Percentiles rank a stretch among this genome's conserved stretches.
phyloP scores from a whole-genome alignment of 2,797 vertebrate species.

The Sebastes minor region DNA sequence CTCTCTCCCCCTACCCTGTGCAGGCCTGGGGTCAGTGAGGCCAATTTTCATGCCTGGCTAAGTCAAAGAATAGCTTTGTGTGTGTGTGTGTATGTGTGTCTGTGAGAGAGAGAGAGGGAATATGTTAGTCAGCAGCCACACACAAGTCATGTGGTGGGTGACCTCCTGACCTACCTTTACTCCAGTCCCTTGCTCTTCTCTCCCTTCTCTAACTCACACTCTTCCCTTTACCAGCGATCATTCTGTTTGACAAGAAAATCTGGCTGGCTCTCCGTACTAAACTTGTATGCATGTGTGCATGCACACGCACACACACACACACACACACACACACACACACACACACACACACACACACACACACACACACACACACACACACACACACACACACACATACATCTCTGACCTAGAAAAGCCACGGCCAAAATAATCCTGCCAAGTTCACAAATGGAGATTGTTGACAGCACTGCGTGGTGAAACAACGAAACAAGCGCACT shows the following conservation, averaged over 20 bases:
- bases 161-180: slow-evolving; percentile 76
- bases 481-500: slow-evolving; percentile 51
- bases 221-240: slow-evolving; percentile 37
- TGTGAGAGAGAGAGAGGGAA: slow-evolving; percentile 17
- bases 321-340: slow-evolving; percentile 8
- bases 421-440: slow-evolving; percentile 63
- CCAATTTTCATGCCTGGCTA: slow-evolving; percentile 83
- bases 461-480: slow-evolving; percentile 52
- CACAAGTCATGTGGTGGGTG: slow-evolving; percentile 78
- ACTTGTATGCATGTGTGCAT: not conserved
- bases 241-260: slow-evolving; percentile 54
- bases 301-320: slow-evolving; percentile 2
- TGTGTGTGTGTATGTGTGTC: slow-evolving; percentile 50
- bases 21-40: slow-evolving; percentile 75
- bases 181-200: slow-evolving; percentile 47
- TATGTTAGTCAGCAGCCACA: slow-evolving; percentile 74
- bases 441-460: slow-evolving; percentile 69
- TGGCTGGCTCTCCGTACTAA: slow-evolving; percentile 19
- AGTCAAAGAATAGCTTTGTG: slow-evolving; percentile 79
- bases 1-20: slow-evolving; percentile 54
- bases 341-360: slow-evolving; percentile 9
- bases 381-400: slow-evolving; percentile 9
- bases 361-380: slow-evolving; percentile 5
- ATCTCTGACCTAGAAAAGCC: slow-evolving; percentile 62
- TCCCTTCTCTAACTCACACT: slow-evolving; percentile 27